Evolutionary conservation across 2,888 invertebrate species (phyloP).

Genomic region (Drosophila putrida): DNA sequence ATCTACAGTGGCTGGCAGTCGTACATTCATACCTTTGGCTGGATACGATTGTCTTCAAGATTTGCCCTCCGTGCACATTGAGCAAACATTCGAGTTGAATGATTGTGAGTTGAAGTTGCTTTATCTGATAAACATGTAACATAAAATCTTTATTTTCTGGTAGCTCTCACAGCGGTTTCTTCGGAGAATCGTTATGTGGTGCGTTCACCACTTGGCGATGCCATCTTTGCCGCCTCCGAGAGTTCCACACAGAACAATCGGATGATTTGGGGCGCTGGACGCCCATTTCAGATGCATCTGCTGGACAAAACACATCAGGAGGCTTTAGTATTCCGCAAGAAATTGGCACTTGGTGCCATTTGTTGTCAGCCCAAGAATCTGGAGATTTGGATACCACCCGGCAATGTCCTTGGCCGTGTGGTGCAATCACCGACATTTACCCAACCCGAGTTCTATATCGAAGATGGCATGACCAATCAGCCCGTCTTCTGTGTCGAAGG

Average conservation of each 20-base stretch:
- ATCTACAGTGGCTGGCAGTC: constrained; percentile 77
- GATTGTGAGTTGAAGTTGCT: constrained; percentile 87
- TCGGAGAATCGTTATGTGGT: constrained; percentile 91
- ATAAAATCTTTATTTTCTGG: not conserved
- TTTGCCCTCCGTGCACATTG: constrained; percentile 89
- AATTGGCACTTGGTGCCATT: constrained; percentile 90
- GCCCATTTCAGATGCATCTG: constrained; percentile 92
- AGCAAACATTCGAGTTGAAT: constrained; percentile 92
- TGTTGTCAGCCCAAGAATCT: constrained; percentile 89
- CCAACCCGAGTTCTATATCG: constrained; percentile 89
- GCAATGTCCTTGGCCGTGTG: constrained; percentile 90
- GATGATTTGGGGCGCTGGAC: constrained; percentile 88
- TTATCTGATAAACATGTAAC: not conserved
- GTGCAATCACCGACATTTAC: constrained; percentile 90
- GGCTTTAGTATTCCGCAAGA: constrained; percentile 90
- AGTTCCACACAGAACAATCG: constrained; percentile 88
- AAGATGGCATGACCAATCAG: constrained; percentile 88
- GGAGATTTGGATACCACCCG: constrained; percentile 90
- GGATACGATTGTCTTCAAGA: constrained; percentile 91
- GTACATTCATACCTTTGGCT: constrained; percentile 86
- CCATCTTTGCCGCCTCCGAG: constrained; percentile 91
- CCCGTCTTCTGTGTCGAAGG: constrained; percentile 90
- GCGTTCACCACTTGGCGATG: constrained; percentile 90
- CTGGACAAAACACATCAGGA: constrained; percentile 94
- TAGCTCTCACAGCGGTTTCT: constrained; percentile 86